Base-by-base conservation (phyloP, 2,888 invertebrate genomes). In the Drosophila paranaensis region DNA sequence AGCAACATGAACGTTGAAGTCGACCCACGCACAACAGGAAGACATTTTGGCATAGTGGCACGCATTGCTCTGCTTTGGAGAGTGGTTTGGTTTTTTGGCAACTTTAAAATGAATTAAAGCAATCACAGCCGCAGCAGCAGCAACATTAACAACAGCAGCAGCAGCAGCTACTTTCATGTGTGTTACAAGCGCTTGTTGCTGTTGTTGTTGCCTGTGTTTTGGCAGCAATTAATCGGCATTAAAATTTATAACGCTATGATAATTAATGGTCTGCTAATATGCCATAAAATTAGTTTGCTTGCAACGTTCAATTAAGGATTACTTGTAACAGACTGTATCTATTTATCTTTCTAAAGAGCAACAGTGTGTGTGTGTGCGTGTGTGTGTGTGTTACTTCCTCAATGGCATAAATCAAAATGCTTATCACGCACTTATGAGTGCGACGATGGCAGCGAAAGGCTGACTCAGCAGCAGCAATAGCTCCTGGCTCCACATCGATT, bases 181-280 rank as follows among this genome's bases (percentile, higher is more conserved):
- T 61, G 66, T 53, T 62, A 71, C 84, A 81, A 77, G 70, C 74
- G 74, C 60, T 72, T 66, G 67, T 77, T 65, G 79, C 45, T 66
- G 43, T 20, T 54, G 54, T 70, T 76, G 66, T 63, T 77, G 79
- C 56, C 70, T 70, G 54, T 88, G 79, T 85, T 89, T 89, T 86
- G 89, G 86, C 86, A 86, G 89, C 86, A 86, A 86, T 86, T 86
- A 86, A 86, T 86, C 86, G 86, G 74, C 80, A 88, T 86, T 86
- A 87, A 89, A 89, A 89, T 86, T 86, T 86, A 86, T 86, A 86
- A 76, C 86, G 69, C 63, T 62, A 63, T 61, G 80, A 86, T 86
- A 86, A 86, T 86, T 86, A 86, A 86, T 86, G 86, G 86, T 74
- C 85, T 78, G 74, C 88, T 86, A 86, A 86, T 85, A 89, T 84